These are phyloP conservation scores for Phaetusa simplex DNA, from an alignment of 2,113 vertebrate species.

Conservation along the genomic window DNA sequence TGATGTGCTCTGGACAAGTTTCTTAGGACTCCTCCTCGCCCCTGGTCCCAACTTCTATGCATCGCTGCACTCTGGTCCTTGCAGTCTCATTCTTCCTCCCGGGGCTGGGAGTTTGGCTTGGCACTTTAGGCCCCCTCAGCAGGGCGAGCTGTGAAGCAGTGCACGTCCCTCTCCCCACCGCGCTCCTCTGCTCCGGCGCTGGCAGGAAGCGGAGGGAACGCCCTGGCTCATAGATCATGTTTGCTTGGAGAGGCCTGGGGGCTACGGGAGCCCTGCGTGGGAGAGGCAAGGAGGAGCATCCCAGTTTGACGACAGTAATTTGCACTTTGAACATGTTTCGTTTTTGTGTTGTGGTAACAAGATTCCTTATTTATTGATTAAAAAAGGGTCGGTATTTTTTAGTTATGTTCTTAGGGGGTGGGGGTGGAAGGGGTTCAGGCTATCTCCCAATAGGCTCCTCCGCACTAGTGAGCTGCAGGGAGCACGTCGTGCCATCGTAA, in stretches of 20 bases:
- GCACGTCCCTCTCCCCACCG: conserved; percentile 16
- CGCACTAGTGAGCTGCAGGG: conserved; percentile 8
- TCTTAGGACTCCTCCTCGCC: conserved; percentile 72
- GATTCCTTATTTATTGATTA: conserved; percentile 82
- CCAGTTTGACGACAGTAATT: conserved; percentile 77
- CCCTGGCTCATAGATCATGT: conserved; percentile 69
- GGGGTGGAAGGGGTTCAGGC: conserved; percentile 38
- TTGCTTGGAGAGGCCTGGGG: conserved; percentile 69
- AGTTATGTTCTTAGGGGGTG: conserved; percentile 65
- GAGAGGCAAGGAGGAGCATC: conserved; percentile 75
- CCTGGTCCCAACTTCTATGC: conserved; percentile 75
- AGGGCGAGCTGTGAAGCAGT: conserved; percentile 67
- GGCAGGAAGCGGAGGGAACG: conserved; percentile 69
- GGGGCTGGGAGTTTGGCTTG: conserved; percentile 73
- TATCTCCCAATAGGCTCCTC: conserved; percentile 59
- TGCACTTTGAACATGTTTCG: conserved; percentile 83
- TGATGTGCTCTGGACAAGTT: conserved; percentile 64
- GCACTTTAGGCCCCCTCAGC: conserved; percentile 73
- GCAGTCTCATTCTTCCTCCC: conserved; percentile 67
- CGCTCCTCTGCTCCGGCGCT: conserved; percentile 56
- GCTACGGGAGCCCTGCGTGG: conserved; percentile 65
- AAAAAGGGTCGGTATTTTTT: conserved; percentile 73
- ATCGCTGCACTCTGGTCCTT: conserved; percentile 71
- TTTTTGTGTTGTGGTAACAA: conserved; percentile 82
- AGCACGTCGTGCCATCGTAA: neutral